Conservation (phyloP, 2,888 invertebrate genomes). For the Spodoptera littoralis region DNA sequence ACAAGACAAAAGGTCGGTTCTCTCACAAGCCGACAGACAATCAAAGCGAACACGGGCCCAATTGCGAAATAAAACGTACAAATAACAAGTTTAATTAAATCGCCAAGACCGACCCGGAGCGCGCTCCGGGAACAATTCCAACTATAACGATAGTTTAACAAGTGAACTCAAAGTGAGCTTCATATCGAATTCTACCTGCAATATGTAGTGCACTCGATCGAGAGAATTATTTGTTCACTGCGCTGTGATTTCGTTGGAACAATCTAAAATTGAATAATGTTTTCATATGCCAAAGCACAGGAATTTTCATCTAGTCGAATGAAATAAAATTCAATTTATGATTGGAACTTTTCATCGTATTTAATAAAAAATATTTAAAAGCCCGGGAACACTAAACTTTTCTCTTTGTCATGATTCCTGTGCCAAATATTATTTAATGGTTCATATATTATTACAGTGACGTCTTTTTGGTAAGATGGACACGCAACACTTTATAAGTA, state of each 20-base stretch:
- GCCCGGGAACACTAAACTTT: constrained; percentile 25
- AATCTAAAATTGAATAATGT: constrained; percentile 47
- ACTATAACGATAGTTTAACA: constrained; percentile 85
- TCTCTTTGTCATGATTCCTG: constrained; percentile 10
- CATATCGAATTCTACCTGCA: constrained; percentile 78
- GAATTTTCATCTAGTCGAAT: constrained; percentile 23
- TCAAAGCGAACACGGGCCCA: constrained; percentile 81
- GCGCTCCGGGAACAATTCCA: constrained; percentile 76
- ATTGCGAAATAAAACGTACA: constrained; percentile 87
- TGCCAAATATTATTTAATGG: constrained; percentile 41
- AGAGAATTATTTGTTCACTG: constrained; percentile 68
- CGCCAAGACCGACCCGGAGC: constrained; percentile 75
- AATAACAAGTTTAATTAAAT: constrained; percentile 89
- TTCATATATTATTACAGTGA: not conserved
- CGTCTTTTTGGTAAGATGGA: no score
- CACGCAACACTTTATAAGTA: no score
- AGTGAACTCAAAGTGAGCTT: constrained; percentile 82
- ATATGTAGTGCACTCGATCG: constrained; percentile 73
- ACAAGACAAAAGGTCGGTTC: constrained; percentile 71
- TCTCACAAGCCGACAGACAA: constrained; percentile 75
- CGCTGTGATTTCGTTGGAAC: constrained; percentile 56
- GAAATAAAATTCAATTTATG: constrained; percentile 14
- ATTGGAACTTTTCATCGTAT: constrained; percentile 22
- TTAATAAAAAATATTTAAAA: constrained; percentile 25
- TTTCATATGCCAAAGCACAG: constrained; percentile 18